Base-by-base conservation (phyloP, 2,888 invertebrate species). In the Thalpophila matura region DNA sequence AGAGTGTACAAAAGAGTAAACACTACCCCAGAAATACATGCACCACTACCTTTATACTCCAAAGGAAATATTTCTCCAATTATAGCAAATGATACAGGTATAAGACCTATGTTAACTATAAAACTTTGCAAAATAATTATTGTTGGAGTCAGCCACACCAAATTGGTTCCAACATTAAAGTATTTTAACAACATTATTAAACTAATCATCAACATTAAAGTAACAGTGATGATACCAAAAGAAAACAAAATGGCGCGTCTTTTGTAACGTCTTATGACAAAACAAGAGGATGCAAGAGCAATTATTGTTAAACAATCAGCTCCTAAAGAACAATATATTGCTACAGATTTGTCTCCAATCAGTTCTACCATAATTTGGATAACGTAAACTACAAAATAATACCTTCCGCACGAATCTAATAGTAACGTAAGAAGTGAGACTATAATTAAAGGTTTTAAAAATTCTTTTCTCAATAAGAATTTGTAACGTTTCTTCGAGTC, bases 11-110 rank as follows among this genome's bases (percentile, higher is more conserved):
- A 66, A 5, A 61, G 12, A 0, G 86, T 81, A 20, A 86, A 85
- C 3, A 83, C 68, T 20, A 89, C 38, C 0, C 87, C 86, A 35
- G 82, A 67, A 4, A 79, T 53, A 26, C 75, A 81, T 4, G 76
- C 73, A 16, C 84, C 87, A 9, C 73, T 40, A 1, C 86, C 86
- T 59, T 83, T 89, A 27, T 83, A 73, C 35, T 87, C 84, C 26
- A 89, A 69, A 10, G 89, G 88, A 64, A 87, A 84, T 38, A 88
- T 71, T 79, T 89, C 89, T 0, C 83, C 79, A 3, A 79, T 57
- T 22, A 88, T 42, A 1, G 79, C 63, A 78, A 81, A 87, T 3
- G 74, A 55, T 3, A 83, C 59, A 3, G 88, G 86, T n/a, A 82
- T 66, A 1, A 88, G 22, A 16, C 87, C 80, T 3, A 84, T 26